Conservation (phyloP, 1,140 invertebrate genomes). For the Caerostris darwini region DNA sequence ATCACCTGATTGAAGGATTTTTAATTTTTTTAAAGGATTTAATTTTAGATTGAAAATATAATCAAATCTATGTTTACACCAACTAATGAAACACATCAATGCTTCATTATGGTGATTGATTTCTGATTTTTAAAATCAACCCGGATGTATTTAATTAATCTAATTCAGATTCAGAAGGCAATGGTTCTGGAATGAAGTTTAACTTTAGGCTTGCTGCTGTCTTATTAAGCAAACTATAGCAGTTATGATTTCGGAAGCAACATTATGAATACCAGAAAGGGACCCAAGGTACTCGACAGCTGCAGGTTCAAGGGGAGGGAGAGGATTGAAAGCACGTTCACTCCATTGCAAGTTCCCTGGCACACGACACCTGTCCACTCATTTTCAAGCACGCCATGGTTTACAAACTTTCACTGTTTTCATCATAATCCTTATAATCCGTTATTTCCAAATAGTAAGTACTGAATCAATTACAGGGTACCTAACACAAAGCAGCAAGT, state of each 20-base stretch:
- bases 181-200: background rate
- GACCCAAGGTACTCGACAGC: conserved; percentile 6
- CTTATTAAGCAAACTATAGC: background rate
- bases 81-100: background rate
- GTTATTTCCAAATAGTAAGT: background rate
- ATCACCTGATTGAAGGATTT: no score
- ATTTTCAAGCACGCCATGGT: background rate
- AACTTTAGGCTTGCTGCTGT: background rate
- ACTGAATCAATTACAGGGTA: background rate
- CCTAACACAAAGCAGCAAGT: no score
- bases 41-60: no score
- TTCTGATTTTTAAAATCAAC: background rate
- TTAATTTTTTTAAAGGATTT: no score
- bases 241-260: background rate
- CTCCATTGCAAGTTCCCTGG: conserved; percentile 30
- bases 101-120: background rate
- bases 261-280: background rate
- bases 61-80: background rate
- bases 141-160: background rate
- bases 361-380: conserved; percentile 47
- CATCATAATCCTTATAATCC: background rate
- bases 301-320: background rate
- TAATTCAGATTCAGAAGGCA: background rate
- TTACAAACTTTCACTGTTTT: background rate
- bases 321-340: background rate